Percentiles rank a stretch among this genome's conserved stretches.
These are phyloP conservation scores for Dromaius novaehollandiae DNA, from an alignment of 2,113 vertebrate species.

Conservation along the genomic window DNA sequence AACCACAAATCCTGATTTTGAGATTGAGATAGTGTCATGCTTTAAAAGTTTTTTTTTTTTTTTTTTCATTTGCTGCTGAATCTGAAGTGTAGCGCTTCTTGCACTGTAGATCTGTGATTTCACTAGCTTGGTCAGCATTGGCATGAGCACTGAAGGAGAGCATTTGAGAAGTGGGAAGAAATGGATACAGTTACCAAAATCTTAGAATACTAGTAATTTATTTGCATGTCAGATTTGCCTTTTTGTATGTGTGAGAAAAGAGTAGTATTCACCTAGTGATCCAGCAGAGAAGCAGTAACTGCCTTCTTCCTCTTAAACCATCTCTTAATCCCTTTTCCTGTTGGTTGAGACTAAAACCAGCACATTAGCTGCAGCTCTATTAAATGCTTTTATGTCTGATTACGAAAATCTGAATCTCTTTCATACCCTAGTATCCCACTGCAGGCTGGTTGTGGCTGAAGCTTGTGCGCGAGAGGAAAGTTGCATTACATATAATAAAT, in stretches of 20 bases:
- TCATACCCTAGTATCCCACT: neutral
- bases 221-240: neutral
- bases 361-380: neutral
- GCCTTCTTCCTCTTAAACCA: neutral
- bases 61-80: neutral
- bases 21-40: neutral
- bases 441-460: neutral
- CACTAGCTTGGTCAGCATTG: neutral
- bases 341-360: neutral
- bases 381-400: neutral
- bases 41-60: neutral
- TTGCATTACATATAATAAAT: fast-evolving
- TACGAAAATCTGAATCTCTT: neutral
- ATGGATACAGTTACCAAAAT: neutral
- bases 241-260: neutral
- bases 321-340: neutral
- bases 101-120: neutral
- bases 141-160: neutral
- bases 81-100: neutral
- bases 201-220: neutral
- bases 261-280: neutral
- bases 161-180: neutral
- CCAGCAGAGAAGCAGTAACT: neutral
- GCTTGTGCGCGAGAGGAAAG: neutral
- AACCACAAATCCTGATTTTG: neutral